Percentiles rank a stretch among this genome's conserved stretches.
These are phyloP conservation scores for Nerophis ophidion DNA, from an alignment of 2,113 vertebrate species.

Conservation along the genomic window DNA sequence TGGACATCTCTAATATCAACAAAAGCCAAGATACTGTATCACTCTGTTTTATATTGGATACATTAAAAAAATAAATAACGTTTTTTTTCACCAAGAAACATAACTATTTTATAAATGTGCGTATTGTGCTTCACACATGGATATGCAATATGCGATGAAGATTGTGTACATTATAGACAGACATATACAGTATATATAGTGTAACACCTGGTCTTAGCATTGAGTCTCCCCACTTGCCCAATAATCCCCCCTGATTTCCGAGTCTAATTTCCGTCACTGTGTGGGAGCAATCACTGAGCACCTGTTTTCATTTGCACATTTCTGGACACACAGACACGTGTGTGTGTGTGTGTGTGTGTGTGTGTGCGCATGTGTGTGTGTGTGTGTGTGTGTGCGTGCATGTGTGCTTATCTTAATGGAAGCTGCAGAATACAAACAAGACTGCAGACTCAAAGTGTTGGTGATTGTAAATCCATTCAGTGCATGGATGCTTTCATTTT, in stretches of 20 bases:
- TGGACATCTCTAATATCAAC: too few relatives aligned
- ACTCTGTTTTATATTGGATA: too few relatives aligned
- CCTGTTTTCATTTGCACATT: conserved; percentile 33
- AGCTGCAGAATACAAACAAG: conserved; percentile 29
- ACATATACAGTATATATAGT: conserved; percentile 2
- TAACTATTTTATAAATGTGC: too few relatives aligned
- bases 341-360: not conserved
- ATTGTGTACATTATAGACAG: too few relatives aligned
- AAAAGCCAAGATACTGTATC: too few relatives aligned
- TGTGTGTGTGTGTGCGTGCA: not conserved
- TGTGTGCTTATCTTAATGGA: conserved; percentile 12
- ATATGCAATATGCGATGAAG: not conserved
- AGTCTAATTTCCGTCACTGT: conserved; percentile 40
- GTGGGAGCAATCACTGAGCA: conserved; percentile 42
- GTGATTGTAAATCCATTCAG: conserved; percentile 20
- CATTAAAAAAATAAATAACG: too few relatives aligned
- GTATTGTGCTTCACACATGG: not conserved
- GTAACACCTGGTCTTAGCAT: conserved; percentile 30
- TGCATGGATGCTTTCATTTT: not conserved
- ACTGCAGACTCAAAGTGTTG: conserved; percentile 10
- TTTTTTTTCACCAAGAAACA: too few relatives aligned
- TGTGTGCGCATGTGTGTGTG: not conserved
- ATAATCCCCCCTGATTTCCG: conserved; percentile 43
- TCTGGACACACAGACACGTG: conserved; percentile 4
- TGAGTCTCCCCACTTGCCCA: conserved; percentile 25